Evolutionary conservation across 2,888 invertebrate genomes (phyloP).

Genomic region (Trichogramma dendrolimi): DNA sequence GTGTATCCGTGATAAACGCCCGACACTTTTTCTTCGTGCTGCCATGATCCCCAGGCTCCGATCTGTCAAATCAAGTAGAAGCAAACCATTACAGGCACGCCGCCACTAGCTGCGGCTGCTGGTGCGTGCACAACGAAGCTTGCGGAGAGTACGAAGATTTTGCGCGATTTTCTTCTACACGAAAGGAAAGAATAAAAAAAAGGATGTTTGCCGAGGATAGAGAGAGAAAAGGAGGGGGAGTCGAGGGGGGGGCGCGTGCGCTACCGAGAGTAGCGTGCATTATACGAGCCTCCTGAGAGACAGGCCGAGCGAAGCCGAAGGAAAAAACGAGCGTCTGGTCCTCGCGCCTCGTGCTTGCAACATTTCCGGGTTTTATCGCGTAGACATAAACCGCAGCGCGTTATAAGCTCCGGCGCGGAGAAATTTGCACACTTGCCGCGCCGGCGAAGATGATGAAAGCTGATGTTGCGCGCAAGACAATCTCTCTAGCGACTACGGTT

Average conservation of each 20-base stretch:
- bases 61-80: constrained; percentile 12
- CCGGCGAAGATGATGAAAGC: too few species aligned
- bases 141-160: too few species aligned
- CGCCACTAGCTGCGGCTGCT: too few species aligned
- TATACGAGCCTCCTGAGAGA: constrained; percentile 10
- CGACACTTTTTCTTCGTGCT: too few species aligned
- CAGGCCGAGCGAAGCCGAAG: not conserved
- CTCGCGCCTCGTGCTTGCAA: not conserved
- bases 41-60: not conserved
- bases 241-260: not conserved
- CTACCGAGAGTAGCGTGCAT: not conserved
- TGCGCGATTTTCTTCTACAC: too few species aligned
- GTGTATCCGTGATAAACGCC: too few species aligned
- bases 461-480: too few species aligned
- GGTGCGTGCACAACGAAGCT: too few species aligned
- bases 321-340: not conserved
- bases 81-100: not conserved
- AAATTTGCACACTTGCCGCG: too few species aligned
- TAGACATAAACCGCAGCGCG: constrained; percentile 4
- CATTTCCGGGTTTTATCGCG: constrained; percentile 18
- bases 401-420: too few species aligned
- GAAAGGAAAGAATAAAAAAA: too few species aligned
- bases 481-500: too few species aligned
- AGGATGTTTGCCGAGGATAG: not conserved
- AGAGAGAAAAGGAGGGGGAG: not conserved